These are phyloP conservation scores for Cosmopolites sordidus DNA, from an alignment of 2,888 invertebrate species.

Conservation along the genomic window DNA sequence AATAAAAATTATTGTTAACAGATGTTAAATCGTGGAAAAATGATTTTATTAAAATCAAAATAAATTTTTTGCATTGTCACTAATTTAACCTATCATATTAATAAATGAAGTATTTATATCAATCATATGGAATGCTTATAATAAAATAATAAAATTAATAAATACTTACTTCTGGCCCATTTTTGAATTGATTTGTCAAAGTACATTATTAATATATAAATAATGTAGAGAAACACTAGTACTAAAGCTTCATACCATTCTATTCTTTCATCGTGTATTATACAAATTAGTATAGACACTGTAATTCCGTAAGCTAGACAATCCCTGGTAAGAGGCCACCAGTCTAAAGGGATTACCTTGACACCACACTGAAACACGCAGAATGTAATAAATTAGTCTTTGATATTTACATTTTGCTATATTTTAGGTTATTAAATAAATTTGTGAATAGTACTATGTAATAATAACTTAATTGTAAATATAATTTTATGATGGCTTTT, in stretches of 20 bases:
- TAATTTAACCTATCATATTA: too few relatives aligned
- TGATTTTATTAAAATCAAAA: too few relatives aligned
- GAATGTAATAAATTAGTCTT: too few relatives aligned
- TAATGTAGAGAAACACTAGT: conserved; percentile 65
- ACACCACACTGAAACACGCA: conserved; percentile 43
- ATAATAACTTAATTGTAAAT: too few relatives aligned
- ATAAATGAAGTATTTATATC: too few relatives aligned
- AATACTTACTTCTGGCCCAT: conserved; percentile 60
- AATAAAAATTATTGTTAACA: conserved; percentile 4
- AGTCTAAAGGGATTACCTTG: conserved; percentile 67
- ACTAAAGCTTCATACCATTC: conserved; percentile 78
- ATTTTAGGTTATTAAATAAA: too few relatives aligned
- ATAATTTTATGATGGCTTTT: too few relatives aligned
- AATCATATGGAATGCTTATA: too few relatives aligned
- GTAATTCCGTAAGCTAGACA: conserved; percentile 71
- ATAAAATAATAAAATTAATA: too few relatives aligned
- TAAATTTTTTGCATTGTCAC: background rate
- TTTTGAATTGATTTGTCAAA: conserved; percentile 76
- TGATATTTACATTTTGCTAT: too few relatives aligned
- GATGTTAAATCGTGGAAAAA: too few relatives aligned
- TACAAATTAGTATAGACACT: conserved; percentile 67
- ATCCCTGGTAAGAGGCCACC: conserved; percentile 77
- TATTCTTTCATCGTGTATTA: conserved; percentile 68
- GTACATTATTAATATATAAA: conserved; percentile 67
- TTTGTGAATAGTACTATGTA: too few relatives aligned